Evolutionary conservation across 2,888 invertebrate species (phyloP), one percentile per base, ranked within the genome.

Genomic region (Aphidoletes aphidimyza): DNA sequence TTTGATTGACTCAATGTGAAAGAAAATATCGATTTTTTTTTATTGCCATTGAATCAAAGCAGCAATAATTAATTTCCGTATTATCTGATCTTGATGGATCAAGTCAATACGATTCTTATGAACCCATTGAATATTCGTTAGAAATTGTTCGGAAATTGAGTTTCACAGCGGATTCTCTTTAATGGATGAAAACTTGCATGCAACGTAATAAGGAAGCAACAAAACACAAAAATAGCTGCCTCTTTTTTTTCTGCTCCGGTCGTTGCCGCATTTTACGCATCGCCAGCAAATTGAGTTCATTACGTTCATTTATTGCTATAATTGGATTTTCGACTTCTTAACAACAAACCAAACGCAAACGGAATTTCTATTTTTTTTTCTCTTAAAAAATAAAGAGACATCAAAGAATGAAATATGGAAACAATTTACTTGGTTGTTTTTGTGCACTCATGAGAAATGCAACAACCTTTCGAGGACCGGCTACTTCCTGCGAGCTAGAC

Each of bases 301-400:
- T 30, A 69, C 69, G 8, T 69, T 34, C 69, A 69, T 54, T 54
- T 54, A 54, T 69, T 30, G 69, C 30, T 69, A 30, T 69, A 69
- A 69, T 69, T 69, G 69, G 69, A 69, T 69, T 69, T 69, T 26
- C 69, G 34, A 69, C 69, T 69, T 69, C 69, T 69, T 30, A 69
- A 5, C 30, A 69, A 69, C 69, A 30, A 69, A 69, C 30, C 69
- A 14, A 69, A 69, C 30, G 34, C 11, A 69, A 1, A 69, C 54
- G n/a, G 54, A 54, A 54, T 54, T 22, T 54, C 22, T 54, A 6
- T 14, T 54, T 54, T 17, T 17, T 34, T 30, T 69, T 14, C 30
- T 11, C 8, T 30, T 14, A n/a, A 11, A 30, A n/a, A 69, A 69
- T 6, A 19, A 2, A 54, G 14, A 42, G 42, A 9, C 42, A 34